Evolutionary conservation across 2,797 vertebrate genomes (phyloP).

Genomic region (Clarias pachynema): DNA sequence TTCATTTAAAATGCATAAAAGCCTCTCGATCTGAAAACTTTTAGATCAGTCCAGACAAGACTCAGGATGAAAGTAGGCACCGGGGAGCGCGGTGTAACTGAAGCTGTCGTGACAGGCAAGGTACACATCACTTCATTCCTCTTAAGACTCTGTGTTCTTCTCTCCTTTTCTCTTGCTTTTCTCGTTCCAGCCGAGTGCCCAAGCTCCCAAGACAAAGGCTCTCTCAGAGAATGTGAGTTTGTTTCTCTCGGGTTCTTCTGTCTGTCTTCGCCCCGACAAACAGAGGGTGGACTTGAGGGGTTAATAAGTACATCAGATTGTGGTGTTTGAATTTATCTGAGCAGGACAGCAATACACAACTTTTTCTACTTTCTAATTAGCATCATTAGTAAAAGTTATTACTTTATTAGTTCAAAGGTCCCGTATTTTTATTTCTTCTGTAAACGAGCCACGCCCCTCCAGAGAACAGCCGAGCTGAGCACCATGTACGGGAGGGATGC

Average conservation of each 20-base stretch:
- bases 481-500: too few species aligned
- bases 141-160: slow-evolving; percentile 9
- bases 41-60: slow-evolving; percentile 23
- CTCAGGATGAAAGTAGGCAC: neutral
- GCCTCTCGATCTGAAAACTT: slow-evolving; percentile 18
- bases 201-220: slow-evolving; percentile 31
- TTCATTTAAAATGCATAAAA: slow-evolving; percentile 28
- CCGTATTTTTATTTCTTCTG: too few species aligned
- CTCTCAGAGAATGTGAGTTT: neutral
- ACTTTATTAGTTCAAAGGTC: neutral
- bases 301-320: neutral
- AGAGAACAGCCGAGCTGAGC: too few species aligned
- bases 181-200: neutral
- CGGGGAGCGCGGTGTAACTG: slow-evolving; percentile 6
- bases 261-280: neutral
- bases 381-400: neutral
- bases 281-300: neutral
- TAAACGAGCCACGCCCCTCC: too few species aligned
- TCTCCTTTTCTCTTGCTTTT: neutral
- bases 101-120: slow-evolving; percentile 31
- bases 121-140: slow-evolving; percentile 23
- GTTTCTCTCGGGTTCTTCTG: neutral
- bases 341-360: neutral
- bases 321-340: neutral
- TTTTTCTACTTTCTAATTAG: neutral